A percentile compares a stretch with the other conserved stretches of the same genome.
These are phyloP conservation scores for Catharus fuscescens DNA, from an alignment of 2,113 vertebrate species.

Conservation along the genomic window DNA sequence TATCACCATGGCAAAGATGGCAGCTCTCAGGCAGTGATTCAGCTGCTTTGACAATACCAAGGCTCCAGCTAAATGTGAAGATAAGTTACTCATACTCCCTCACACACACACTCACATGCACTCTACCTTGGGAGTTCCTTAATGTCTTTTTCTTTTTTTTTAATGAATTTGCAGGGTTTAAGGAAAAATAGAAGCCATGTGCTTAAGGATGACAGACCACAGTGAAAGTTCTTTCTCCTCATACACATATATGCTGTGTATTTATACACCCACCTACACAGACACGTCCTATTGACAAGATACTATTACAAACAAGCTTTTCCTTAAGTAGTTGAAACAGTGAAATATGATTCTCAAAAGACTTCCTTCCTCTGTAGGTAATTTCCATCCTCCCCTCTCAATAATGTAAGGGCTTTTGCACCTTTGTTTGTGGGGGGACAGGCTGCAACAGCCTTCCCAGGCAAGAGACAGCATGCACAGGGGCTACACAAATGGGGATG, in stretches of 20 bases:
- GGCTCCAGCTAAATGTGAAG: conserved; percentile 36
- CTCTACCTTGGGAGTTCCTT: not conserved
- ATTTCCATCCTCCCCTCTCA: not conserved
- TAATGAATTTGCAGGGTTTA: not conserved
- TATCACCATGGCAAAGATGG: conserved; percentile 57
- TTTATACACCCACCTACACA: not conserved
- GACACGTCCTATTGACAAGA: not conserved
- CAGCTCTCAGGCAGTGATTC: conserved; percentile 63
- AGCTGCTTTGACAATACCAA: conserved; percentile 59
- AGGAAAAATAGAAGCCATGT: not conserved
- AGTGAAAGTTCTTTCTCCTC: not conserved
- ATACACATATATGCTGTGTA: not conserved
- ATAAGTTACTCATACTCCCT: not conserved
- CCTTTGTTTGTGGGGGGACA: not conserved
- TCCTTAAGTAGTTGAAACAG: not conserved
- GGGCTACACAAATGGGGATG: fast-evolving
- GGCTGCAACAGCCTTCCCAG: not conserved
- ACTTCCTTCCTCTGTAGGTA: not conserved
- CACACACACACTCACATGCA: not conserved
- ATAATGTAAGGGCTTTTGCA: not conserved
- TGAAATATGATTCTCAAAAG: not conserved
- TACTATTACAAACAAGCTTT: not conserved
- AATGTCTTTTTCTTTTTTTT: not conserved
- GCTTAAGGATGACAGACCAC: not conserved
- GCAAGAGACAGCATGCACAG: not conserved